These are phyloP conservation scores for Seira sanloemensis DNA, from an alignment of 2,888 invertebrate species.

Conservation along the genomic window DNA sequence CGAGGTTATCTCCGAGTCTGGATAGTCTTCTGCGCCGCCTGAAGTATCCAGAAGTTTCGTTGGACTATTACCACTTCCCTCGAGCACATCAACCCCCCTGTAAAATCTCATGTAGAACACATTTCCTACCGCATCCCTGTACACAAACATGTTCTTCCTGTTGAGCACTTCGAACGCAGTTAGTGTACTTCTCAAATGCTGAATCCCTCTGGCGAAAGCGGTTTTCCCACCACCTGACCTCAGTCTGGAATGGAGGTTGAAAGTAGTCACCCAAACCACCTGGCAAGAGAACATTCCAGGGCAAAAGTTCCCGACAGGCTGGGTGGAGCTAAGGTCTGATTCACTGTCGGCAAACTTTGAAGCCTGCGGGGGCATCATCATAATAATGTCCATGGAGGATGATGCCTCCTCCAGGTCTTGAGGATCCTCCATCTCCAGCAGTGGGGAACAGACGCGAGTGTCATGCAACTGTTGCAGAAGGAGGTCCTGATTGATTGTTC, in stretches of 20 bases:
- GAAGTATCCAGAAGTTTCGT: conserved; percentile 21
- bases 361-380: conserved; percentile 17
- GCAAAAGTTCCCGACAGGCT: conserved; percentile 59
- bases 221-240: conserved; percentile 81
- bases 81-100: conserved; percentile 49
- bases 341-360: conserved; percentile 48
- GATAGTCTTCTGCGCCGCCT: conserved; percentile 7
- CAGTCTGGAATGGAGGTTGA: conserved; percentile 83
- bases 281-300: conserved; percentile 85
- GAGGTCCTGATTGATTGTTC: conserved; percentile 83
- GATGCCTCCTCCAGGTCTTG: conserved; percentile 76
- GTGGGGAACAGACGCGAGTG: conserved; percentile 81
- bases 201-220: conserved; percentile 80
- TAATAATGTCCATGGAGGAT: conserved; percentile 74
- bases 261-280: conserved; percentile 84
- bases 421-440: conserved; percentile 81
- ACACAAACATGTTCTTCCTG: conserved; percentile 86
- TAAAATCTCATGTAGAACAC: conserved; percentile 80
- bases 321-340: conserved; percentile 35
- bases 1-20: conserved; percentile 38
- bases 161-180: conserved; percentile 84
- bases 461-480: conserved; percentile 83
- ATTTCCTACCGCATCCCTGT: conserved; percentile 81
- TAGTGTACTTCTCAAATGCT: conserved; percentile 81
- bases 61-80: conserved; percentile 27